Evolutionary conservation across 2,797 vertebrate species (phyloP), one percentile per base, ranked within the genome.

Genomic region (Chelidonichthys spinosus): DNA sequence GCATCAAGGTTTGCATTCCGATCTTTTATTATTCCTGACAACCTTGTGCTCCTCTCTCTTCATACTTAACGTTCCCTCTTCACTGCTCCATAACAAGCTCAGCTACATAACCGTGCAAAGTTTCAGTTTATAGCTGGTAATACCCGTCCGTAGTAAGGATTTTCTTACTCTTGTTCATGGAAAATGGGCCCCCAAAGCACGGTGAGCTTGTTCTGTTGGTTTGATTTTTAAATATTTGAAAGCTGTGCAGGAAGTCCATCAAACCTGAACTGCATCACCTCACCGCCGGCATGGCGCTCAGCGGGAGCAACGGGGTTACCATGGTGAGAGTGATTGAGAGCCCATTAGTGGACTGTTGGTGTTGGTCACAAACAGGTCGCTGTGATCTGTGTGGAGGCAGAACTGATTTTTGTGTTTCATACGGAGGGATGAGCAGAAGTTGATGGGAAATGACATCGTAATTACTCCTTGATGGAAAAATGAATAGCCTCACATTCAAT

Each of bases 391-490:
- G 59, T 74, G 40, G 60, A 82, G 25, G 25, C 25, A 65, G 69
- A 54, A 68, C 49, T 11, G 40, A 6, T 56, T 61, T 76, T 69
- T 67, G 55, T 66, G 4, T 46, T 63, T 37, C 11, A 4, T 52
- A 15, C 11, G 50, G 44, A 61, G 72, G 70, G 74, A 88, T 89
- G 81, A 77, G 68, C 44, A 17, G 46, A 60, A 69, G 63, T 13
- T 60, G 56, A 60, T 80, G 66, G 76, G 79, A 90, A 79, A 81
- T 66, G 47, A 72, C 63, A 52, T 63, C 56, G 59, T 88, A 90
- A 92, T 92, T 90, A 86, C 49, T 71, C 58, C 63, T 79, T 74
- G 69, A 84, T 73, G 63, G 72, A 86, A 83, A 87, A 76, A 65
- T 40, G 80, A 90, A 89, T 79, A 85, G 81, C 79, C 72, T 90